These are phyloP conservation scores for Sternarchorhynchus goeldii DNA, from an alignment of 2,797 vertebrate genomes.

Conservation along the genomic window DNA sequence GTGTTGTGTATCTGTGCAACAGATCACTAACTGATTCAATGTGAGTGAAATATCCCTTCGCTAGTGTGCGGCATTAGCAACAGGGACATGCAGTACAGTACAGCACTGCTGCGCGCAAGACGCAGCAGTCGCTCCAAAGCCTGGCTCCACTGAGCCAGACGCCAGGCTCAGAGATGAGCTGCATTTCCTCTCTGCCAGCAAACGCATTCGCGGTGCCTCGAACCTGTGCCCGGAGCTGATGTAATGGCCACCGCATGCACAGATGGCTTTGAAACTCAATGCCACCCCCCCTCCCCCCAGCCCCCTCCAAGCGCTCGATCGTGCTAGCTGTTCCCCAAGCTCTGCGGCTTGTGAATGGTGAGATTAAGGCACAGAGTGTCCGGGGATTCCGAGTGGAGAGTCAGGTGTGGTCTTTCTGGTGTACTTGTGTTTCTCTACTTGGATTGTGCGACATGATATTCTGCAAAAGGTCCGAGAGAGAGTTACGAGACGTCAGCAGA, in stretches of 20 bases:
- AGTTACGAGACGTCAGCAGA: conserved; percentile 37
- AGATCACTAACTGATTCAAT: conserved; percentile 32
- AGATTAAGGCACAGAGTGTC: conserved; percentile 26
- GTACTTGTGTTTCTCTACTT: conserved; percentile 23
- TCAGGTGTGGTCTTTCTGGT: conserved; percentile 50
- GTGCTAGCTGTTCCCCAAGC: conserved; percentile 18
- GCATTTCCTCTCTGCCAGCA: conserved; percentile 45
- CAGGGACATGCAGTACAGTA: conserved; percentile 44
- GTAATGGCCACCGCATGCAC: conserved; percentile 57
- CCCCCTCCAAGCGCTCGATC: background rate
- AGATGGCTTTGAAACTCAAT: conserved; percentile 60
- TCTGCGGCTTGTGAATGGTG: conserved; percentile 46
- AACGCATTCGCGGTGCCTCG: conserved; percentile 32
- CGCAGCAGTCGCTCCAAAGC: conserved; percentile 40
- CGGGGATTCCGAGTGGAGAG: conserved; percentile 25
- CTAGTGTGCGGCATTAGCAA: conserved; percentile 35
- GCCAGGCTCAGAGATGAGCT: conserved; percentile 51
- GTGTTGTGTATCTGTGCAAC: conserved; percentile 33
- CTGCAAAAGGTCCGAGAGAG: conserved; percentile 33
- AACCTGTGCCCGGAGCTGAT: conserved; percentile 58
- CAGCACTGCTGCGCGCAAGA: conserved; percentile 43
- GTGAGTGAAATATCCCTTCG: conserved; percentile 39
- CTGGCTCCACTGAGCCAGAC: conserved; percentile 40
- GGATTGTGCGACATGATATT: conserved; percentile 38
- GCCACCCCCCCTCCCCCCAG: conserved; percentile 38